Conservation (phyloP, 2,888 invertebrate genomes). For the Ophion costatus region DNA sequence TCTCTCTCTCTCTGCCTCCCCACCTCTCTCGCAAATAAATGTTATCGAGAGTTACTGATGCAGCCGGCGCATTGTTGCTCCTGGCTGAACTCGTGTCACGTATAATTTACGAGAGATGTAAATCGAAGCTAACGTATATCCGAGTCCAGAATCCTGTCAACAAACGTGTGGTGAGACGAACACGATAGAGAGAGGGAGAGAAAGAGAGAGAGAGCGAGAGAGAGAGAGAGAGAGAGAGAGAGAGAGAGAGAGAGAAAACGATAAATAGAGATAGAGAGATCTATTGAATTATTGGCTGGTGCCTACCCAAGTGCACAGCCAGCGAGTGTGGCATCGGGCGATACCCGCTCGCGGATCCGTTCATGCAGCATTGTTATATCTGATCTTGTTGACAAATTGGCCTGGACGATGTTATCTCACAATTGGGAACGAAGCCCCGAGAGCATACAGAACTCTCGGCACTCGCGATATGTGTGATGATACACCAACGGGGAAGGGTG, state of each 20-base stretch:
- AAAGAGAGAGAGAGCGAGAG: constrained; percentile 11
- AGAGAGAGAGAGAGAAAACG: constrained; percentile 28
- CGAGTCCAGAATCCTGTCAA: constrained; percentile 65
- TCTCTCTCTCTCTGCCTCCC: constrained; percentile 1
- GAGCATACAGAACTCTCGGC: constrained; percentile 44
- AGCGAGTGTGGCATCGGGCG: constrained; percentile 58
- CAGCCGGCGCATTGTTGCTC: constrained; percentile 32
- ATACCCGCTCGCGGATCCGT: constrained; percentile 55
- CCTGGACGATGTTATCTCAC: constrained; percentile 65
- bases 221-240: constrained; percentile 45
- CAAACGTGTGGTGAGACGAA: constrained; percentile 43
- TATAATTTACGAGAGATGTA: constrained; percentile 64
- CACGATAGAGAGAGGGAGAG: constrained; percentile 19
- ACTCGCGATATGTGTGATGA: constrained; percentile 37
- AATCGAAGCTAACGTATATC: constrained; percentile 61
- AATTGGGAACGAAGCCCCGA: constrained; percentile 61
- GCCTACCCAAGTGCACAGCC: constrained; percentile 29
- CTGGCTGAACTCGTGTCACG: constrained; percentile 59
- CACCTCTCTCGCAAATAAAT: constrained; percentile 35
- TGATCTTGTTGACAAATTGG: constrained; percentile 80
- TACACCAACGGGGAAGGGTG: constrained; percentile 27
- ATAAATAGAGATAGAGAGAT: constrained; percentile 40
- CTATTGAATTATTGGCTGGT: constrained; percentile 64
- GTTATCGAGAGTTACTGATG: constrained; percentile 59
- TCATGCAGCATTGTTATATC: constrained; percentile 69